These are phyloP conservation scores for Trialeurodes vaporariorum DNA, from an alignment of 1,140 invertebrate genomes.

Conservation along the genomic window DNA sequence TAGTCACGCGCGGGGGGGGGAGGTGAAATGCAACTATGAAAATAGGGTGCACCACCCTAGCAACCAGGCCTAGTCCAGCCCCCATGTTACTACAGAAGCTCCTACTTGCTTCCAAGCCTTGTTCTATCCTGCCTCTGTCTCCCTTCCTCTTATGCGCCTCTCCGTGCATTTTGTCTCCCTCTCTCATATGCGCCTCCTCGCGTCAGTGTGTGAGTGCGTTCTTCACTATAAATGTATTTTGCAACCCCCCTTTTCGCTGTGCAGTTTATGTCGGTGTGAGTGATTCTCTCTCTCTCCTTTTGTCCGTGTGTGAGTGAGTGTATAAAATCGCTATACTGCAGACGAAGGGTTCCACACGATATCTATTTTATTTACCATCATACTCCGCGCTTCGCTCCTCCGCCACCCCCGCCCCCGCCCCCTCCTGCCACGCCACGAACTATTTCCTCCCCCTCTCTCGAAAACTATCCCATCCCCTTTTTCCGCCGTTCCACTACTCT, in stretches of 20 bases:
- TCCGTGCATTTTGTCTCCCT: no score
- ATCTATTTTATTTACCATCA: slow-evolving; percentile 1
- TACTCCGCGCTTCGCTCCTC: background rate
- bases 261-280: no score
- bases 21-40: background rate
- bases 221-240: no score
- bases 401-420: no score
- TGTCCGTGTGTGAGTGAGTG: background rate
- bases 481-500: no score
- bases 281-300: background rate
- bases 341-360: background rate
- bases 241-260: no score
- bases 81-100: background rate
- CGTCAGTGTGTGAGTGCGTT: no score
- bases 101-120: no score
- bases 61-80: background rate
- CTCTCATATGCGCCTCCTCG: no score
- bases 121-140: no score
- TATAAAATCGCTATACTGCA: background rate
- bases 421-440: background rate
- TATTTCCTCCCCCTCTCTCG: background rate
- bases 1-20: no score
- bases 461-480: background rate
- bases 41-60: background rate
- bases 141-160: no score